Evolutionary conservation across 1,140 invertebrate genomes (phyloP).

Genomic region (Drosophila ficusphila): DNA sequence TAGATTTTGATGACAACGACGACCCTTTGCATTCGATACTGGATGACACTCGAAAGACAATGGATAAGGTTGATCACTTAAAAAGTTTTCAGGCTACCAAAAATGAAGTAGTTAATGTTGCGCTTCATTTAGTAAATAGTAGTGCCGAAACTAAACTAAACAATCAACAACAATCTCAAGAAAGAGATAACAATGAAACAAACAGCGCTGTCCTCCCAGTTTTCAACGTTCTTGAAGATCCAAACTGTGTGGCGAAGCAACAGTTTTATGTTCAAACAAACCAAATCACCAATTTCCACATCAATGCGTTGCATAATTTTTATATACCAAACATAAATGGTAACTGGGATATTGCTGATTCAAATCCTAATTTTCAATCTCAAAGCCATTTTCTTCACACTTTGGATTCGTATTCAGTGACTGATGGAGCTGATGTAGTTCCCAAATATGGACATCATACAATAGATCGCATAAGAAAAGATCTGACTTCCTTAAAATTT

Average conservation of each 20-base stretch:
- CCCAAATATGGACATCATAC: conserved; percentile 69
- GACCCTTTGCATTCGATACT: conserved; percentile 69
- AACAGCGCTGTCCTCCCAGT: conserved; percentile 4
- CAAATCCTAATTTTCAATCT: conserved; percentile 3
- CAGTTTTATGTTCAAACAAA: conserved; percentile 69
- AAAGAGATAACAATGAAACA: conserved; percentile 6
- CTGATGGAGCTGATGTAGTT: conserved; percentile 73
- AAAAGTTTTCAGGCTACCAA: not conserved
- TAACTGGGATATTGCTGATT: conserved; percentile 84
- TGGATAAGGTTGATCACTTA: not conserved
- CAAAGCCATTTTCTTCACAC: conserved; percentile 9
- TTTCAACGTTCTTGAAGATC: conserved; percentile 65
- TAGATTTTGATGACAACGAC: conserved; percentile 76
- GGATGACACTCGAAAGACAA: conserved; percentile 33
- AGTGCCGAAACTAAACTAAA: not conserved
- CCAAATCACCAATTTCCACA: conserved; percentile 71
- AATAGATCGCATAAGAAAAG: conserved; percentile 71
- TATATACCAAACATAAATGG: conserved; percentile 87
- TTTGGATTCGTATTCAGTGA: conserved; percentile 46
- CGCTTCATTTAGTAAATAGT: not conserved
- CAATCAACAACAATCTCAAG: conserved; percentile 1
- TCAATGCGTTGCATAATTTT: conserved; percentile 81
- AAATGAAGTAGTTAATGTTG: not conserved
- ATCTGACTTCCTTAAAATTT: conserved; percentile 59
- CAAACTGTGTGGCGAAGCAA: conserved; percentile 77